These are phyloP conservation scores for Sphenodon punctatus DNA, from an alignment of 2,797 vertebrate species.

Conservation along the genomic window DNA sequence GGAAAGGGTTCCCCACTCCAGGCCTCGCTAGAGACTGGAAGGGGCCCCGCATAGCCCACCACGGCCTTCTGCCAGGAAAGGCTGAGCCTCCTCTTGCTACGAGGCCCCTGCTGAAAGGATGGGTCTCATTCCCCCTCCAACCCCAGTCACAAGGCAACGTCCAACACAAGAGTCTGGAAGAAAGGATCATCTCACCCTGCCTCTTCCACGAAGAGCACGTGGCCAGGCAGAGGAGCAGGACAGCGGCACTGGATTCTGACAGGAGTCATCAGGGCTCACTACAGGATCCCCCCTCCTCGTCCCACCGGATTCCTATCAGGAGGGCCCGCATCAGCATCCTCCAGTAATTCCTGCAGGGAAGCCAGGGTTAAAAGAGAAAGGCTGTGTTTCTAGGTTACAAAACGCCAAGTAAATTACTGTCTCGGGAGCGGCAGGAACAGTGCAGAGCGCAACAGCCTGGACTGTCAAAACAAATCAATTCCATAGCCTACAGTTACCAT, in stretches of 20 bases:
- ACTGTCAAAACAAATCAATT: background rate
- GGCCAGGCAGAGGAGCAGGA: too few species aligned
- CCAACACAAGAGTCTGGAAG: background rate
- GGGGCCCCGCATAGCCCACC: too few species aligned
- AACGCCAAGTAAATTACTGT: background rate
- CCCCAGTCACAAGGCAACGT: background rate
- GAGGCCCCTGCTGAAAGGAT: fast-evolving
- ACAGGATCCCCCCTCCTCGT: too few species aligned
- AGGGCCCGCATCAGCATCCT: background rate
- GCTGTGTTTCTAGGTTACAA: background rate
- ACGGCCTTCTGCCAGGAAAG: fast-evolving
- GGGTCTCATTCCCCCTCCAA: background rate
- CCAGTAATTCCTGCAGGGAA: background rate
- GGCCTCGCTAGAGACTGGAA: too few species aligned
- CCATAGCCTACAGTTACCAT: background rate
- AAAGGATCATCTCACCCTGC: too few species aligned
- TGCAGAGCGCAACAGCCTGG: background rate
- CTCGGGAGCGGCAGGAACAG: background rate
- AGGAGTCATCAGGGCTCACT: background rate
- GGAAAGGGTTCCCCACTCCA: too few species aligned
- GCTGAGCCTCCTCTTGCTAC: fast-evolving
- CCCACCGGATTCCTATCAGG: fast-evolving
- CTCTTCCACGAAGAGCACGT: background rate
- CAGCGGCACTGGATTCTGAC: background rate
- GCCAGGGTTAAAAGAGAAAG: background rate